Conservation (phyloP, 2,113 vertebrate genomes). For the Apistogramma diplotaenia region DNA sequence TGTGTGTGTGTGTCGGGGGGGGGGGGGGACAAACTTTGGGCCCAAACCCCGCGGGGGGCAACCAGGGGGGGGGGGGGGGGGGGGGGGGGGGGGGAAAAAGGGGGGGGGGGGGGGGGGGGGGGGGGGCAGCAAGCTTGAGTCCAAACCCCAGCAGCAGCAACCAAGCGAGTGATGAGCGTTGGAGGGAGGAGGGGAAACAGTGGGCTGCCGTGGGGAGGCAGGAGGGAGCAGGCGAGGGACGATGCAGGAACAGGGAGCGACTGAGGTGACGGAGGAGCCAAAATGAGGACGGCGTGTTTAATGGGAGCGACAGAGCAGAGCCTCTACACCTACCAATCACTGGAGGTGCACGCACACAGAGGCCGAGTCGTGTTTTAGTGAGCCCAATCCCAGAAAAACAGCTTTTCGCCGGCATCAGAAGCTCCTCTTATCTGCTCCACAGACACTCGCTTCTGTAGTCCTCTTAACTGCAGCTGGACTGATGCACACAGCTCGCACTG, state of each 20-base stretch:
- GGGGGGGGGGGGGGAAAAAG: too few species aligned
- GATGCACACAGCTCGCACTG: not conserved
- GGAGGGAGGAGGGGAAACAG: not conserved
- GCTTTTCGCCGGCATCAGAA: conserved; percentile 1
- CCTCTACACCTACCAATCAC: conserved; percentile 29
- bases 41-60: too few species aligned
- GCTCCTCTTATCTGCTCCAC: not conserved
- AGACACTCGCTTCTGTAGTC: not conserved
- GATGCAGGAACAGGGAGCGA: not conserved
- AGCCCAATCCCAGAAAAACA: conserved; percentile 9
- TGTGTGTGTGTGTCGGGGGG: conserved; percentile 5
- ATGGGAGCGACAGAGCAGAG: conserved; percentile 39
- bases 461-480: not conserved
- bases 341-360: not conserved
- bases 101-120: too few species aligned
- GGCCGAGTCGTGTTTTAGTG: not conserved
- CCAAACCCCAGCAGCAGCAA: conserved; percentile 35
- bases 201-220: not conserved
- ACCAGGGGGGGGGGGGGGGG: too few species aligned
- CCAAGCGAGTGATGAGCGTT: conserved; percentile 40
- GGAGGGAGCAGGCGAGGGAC: not conserved
- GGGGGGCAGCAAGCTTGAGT: not conserved
- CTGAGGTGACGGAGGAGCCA: not conserved
- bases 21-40: too few species aligned
- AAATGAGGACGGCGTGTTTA: conserved; percentile 37